A percentile compares a stretch with the other conserved stretches of the same genome.
These are phyloP conservation scores for Ophthalmolycus amberensis DNA, from an alignment of 2,113 vertebrate genomes.

Conservation along the genomic window DNA sequence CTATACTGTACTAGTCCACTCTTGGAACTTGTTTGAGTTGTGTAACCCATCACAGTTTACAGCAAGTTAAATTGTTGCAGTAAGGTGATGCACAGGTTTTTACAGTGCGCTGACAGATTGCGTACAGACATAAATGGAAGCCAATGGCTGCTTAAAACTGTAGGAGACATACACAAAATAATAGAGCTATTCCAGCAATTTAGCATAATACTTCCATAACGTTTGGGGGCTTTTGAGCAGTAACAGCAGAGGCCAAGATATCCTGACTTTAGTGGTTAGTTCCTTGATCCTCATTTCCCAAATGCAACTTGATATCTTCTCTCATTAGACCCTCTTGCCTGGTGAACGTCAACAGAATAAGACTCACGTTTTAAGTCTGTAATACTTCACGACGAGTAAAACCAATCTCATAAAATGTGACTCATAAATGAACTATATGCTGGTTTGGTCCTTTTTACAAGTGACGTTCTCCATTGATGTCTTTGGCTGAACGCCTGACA, in stretches of 20 bases:
- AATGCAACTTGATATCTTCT: conserved; percentile 15
- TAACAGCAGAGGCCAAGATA: not conserved
- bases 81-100: not conserved
- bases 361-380: not conserved
- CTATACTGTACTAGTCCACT: not conserved
- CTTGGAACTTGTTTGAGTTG: not conserved
- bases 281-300: conserved; percentile 16
- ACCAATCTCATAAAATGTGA: not conserved
- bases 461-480: not conserved
- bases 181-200: not conserved
- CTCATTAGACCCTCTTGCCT: not conserved
- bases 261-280: not conserved
- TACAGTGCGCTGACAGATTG: not conserved
- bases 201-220: not conserved
- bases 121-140: not conserved
- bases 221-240: not conserved
- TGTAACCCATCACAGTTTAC: not conserved
- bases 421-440: not conserved
- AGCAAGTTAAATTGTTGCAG: not conserved
- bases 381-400: not conserved
- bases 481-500: not conserved
- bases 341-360: not conserved
- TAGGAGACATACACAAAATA: not conserved
- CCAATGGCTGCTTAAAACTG: not conserved
- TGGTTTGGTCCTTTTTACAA: not conserved